Conservation (phyloP, 2,113 vertebrate genomes). For the Pantherophis guttatus region DNA sequence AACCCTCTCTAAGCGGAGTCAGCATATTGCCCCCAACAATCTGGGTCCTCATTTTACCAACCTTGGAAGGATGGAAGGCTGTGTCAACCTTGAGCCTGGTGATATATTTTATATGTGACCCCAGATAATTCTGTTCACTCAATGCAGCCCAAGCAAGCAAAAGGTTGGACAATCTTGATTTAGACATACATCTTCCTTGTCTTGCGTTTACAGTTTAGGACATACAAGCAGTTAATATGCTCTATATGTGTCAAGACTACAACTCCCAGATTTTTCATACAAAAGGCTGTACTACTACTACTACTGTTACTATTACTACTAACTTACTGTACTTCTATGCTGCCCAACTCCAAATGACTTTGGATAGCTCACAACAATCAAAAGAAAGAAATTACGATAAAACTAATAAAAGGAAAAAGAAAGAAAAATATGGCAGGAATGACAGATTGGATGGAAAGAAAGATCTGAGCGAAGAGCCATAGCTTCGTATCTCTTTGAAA, state of each 20-base stretch:
- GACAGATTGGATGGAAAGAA: not conserved
- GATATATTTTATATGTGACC: too few relatives aligned
- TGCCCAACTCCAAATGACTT: not conserved
- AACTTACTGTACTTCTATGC: not conserved
- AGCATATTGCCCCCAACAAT: too few relatives aligned
- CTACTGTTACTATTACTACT: not conserved
- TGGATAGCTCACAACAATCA: not conserved
- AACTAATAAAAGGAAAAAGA: not conserved
- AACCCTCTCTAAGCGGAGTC: too few relatives aligned
- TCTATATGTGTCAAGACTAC: not conserved
- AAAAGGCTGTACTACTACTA: not conserved
- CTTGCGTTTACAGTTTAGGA: not conserved
- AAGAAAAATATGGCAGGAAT: not conserved
- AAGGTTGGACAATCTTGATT: too few relatives aligned
- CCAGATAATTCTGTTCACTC: too few relatives aligned
- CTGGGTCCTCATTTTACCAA: too few relatives aligned
- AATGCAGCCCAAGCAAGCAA: too few relatives aligned
- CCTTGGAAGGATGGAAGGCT: too few relatives aligned
- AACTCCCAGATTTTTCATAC: not conserved
- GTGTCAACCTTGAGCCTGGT: too few relatives aligned
- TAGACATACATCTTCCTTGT: not conserved
- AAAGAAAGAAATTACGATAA: not conserved
- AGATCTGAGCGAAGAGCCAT: not conserved
- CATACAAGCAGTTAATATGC: not conserved
- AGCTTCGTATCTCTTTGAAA: not conserved